These are phyloP conservation scores for Brachyrhaphis roseni DNA, from an alignment of 2,797 vertebrate genomes.

Conservation along the genomic window DNA sequence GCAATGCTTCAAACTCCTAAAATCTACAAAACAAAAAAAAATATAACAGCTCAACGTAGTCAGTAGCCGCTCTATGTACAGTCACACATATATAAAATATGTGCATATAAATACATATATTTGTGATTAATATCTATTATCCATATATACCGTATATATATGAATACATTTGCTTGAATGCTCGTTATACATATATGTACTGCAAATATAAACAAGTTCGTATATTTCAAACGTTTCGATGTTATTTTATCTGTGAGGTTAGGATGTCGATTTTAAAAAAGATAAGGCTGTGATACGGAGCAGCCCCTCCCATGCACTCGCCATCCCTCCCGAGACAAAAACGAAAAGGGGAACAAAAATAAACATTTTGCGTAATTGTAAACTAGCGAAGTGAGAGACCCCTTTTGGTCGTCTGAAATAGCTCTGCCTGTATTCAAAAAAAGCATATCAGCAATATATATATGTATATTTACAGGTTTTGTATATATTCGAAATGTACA, in stretches of 20 bases:
- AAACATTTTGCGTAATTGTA: constrained; percentile 84
- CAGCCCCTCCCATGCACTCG: constrained; percentile 84
- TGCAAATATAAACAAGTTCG: constrained; percentile 96
- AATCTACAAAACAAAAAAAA: constrained; percentile 89
- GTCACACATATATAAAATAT: constrained; percentile 87
- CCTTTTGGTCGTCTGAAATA: constrained; percentile 86
- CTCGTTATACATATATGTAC: constrained; percentile 95
- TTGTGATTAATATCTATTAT: constrained; percentile 85
- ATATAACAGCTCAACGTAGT: constrained; percentile 92
- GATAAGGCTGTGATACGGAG: constrained; percentile 85
- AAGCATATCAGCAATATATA: constrained; percentile 95
- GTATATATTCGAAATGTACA: constrained; percentile 85
- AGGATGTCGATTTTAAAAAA: constrained; percentile 85
- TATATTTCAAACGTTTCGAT: constrained; percentile 94
- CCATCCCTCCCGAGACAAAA: constrained; percentile 77
- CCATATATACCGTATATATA: constrained; percentile 85
- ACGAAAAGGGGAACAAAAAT: constrained; percentile 77
- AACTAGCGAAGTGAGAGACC: constrained; percentile 85
- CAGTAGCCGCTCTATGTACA: constrained; percentile 85
- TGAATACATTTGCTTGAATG: constrained; percentile 82
- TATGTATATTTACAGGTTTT: constrained; percentile 83
- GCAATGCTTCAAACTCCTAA: constrained; percentile 95
- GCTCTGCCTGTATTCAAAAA: constrained; percentile 92
- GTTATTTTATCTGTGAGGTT: constrained; percentile 91
- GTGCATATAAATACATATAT: constrained; percentile 88